Evolutionary conservation across 64 coral and sea anemone species (phyloP).

Genomic region (Pocillopora damicornis): DNA sequence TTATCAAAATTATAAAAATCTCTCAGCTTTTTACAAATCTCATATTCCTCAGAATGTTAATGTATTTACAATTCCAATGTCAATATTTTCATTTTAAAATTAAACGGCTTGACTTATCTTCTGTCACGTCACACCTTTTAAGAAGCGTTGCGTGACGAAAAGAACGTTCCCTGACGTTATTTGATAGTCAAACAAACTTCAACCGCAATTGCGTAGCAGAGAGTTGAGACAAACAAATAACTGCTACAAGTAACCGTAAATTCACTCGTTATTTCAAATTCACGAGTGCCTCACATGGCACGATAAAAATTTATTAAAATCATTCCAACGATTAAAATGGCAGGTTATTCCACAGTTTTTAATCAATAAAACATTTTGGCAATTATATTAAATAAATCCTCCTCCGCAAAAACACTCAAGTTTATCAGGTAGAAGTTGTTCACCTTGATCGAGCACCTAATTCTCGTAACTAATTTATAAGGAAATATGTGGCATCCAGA

Average conservation of each 20-base stretch:
- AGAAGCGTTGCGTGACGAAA: background rate
- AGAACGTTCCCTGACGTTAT: background rate
- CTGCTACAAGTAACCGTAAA: background rate
- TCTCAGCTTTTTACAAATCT: background rate
- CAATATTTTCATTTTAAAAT: background rate
- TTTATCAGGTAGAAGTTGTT: too few species aligned
- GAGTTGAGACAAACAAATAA: background rate
- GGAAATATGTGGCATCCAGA: too few species aligned
- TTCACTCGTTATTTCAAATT: too few species aligned
- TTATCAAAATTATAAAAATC: slow-evolving; percentile 8
- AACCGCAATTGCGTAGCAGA: background rate
- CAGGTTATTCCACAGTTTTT: too few species aligned
- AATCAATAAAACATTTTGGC: too few species aligned
- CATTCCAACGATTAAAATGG: too few species aligned
- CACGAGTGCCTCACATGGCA: too few species aligned
- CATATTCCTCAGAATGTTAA: background rate
- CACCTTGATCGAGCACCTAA: too few species aligned
- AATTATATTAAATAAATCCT: too few species aligned
- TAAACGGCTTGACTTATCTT: background rate
- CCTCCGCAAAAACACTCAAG: too few species aligned
- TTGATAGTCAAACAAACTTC: background rate
- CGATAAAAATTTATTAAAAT: too few species aligned
- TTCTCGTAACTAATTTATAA: too few species aligned
- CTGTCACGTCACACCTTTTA: background rate
- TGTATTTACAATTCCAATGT: background rate